Evolutionary conservation across 2,888 invertebrate genomes (phyloP).

Genomic region (Mythimna albipuncta): DNA sequence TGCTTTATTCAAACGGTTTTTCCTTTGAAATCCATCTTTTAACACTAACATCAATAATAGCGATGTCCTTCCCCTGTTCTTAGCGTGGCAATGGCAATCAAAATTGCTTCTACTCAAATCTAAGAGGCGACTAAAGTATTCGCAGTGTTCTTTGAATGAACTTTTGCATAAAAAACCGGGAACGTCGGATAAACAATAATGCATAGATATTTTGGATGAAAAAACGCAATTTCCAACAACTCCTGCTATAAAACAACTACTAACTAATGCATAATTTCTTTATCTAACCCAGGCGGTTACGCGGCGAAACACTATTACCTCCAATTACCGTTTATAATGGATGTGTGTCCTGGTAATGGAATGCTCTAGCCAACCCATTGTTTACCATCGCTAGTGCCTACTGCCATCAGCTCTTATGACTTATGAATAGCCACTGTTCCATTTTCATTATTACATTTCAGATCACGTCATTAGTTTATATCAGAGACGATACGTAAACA

Average conservation of each 20-base stretch:
- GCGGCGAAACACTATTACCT: background rate
- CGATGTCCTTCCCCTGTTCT: too few relatives aligned
- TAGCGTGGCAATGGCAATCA: too few relatives aligned
- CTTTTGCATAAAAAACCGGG: background rate
- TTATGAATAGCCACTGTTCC: slow-evolving; percentile 24
- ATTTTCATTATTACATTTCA: slow-evolving; percentile 26
- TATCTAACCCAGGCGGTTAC: background rate
- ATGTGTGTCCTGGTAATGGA: slow-evolving; percentile 39
- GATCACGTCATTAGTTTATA: slow-evolving; percentile 21
- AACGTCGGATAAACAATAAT: background rate
- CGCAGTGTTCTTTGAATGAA: background rate
- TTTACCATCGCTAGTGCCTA: slow-evolving; percentile 17
- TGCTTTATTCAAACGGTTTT: too few relatives aligned
- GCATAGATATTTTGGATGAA: background rate
- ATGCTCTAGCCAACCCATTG: slow-evolving; percentile 24
- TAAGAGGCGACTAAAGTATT: too few relatives aligned
- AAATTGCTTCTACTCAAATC: too few relatives aligned
- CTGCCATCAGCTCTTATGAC: slow-evolving; percentile 20
- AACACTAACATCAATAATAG: too few relatives aligned
- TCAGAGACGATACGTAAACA: slow-evolving; percentile 29
- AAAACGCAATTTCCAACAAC: background rate
- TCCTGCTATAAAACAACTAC: background rate
- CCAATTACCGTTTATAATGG: slow-evolving; percentile 14
- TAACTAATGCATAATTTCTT: slow-evolving; percentile 10
- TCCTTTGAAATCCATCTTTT: too few relatives aligned